These are phyloP conservation scores for Eriosoma lanigerum DNA, from an alignment of 1,140 invertebrate genomes.

Conservation along the genomic window DNA sequence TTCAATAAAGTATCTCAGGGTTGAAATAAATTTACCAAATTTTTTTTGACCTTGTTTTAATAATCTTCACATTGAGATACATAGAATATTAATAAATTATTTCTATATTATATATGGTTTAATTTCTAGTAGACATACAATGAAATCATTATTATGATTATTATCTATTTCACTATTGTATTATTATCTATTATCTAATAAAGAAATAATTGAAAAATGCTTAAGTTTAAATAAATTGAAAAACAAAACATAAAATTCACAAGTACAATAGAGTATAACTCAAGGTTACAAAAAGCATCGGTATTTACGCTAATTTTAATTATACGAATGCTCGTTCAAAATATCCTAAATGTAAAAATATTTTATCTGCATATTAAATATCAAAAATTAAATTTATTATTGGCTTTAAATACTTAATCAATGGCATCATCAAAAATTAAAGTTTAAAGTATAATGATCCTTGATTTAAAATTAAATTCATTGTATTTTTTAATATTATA, in stretches of 20 bases:
- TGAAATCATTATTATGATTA: slow-evolving; percentile 4
- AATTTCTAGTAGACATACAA: background rate
- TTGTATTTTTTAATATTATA: background rate
- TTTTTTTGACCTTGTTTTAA: slow-evolving; percentile 9
- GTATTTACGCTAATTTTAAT: too few species aligned
- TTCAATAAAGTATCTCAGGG: slow-evolving; percentile 12
- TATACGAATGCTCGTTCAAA: too few species aligned
- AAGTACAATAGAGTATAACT: background rate
- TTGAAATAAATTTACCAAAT: background rate
- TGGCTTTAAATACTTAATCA: too few species aligned
- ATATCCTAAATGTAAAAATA: too few species aligned
- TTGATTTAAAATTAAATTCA: too few species aligned
- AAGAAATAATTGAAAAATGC: background rate
- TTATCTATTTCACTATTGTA: background rate
- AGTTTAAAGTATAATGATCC: too few species aligned
- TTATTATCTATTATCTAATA: background rate
- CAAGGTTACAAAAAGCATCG: background rate
- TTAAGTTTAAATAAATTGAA: background rate
- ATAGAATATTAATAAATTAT: background rate
- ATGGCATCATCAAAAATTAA: too few species aligned
- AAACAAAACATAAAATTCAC: slow-evolving; percentile 12
- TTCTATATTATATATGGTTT: background rate
- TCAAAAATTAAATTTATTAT: too few species aligned
- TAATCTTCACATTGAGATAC: background rate
- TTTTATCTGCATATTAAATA: too few species aligned